These are phyloP conservation scores for Phataginus tetradactyla DNA, from an alignment of 2,797 vertebrate species.

Conservation along the genomic window DNA sequence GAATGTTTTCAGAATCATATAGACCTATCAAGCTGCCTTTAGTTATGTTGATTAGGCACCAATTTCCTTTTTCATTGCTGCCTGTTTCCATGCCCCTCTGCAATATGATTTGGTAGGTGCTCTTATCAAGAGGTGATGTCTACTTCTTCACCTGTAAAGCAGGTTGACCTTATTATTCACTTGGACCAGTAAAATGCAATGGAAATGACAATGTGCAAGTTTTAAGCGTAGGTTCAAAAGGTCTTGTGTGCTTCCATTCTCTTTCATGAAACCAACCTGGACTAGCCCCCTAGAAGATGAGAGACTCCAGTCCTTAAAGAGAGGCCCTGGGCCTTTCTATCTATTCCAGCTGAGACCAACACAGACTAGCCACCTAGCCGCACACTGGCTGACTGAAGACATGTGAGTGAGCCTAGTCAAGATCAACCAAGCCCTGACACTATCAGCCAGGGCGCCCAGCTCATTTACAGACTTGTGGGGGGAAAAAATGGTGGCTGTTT, in stretches of 20 bases:
- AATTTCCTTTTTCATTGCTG: neutral
- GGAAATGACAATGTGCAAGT: neutral
- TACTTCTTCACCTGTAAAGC: neutral
- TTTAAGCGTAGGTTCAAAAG: neutral
- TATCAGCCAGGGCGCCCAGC: neutral
- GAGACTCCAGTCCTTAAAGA: neutral
- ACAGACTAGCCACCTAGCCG: neutral
- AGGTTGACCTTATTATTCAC: neutral
- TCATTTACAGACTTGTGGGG: neutral
- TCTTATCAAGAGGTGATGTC: neutral
- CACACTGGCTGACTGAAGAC: neutral
- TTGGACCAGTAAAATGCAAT: neutral
- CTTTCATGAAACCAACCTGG: neutral
- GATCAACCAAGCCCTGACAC: neutral
- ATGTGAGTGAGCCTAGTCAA: neutral
- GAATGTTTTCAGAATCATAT: neutral
- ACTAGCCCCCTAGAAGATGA: neutral
- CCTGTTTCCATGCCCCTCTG: neutral
- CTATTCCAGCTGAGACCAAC: neutral
- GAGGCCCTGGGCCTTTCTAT: neutral
- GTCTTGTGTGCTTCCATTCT: neutral
- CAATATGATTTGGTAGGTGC: neutral
- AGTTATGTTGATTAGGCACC: neutral
- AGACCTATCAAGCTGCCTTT: neutral
- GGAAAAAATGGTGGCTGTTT: neutral